phyloP scores from a whole-genome alignment of 2,888 invertebrate species.

The Thymelicus lineola region DNA sequence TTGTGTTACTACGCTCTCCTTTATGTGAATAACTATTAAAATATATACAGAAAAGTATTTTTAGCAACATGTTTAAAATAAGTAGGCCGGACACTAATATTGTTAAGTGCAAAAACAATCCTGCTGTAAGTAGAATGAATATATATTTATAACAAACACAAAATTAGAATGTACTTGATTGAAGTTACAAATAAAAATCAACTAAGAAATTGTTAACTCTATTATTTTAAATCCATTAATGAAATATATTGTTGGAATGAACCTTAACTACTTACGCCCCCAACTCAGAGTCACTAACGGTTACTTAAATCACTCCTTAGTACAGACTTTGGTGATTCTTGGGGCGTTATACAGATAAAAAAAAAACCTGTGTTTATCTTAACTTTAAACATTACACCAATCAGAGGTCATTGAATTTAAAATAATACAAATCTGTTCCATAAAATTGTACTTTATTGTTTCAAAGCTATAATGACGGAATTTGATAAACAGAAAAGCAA shows the following conservation, averaged over 20 bases:
- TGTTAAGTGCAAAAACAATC: slow-evolving; percentile 1
- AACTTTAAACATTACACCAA: too few relatives aligned
- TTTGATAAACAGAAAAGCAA: background rate
- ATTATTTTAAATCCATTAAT: too few relatives aligned
- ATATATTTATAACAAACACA: slow-evolving; percentile 19
- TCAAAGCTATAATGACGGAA: background rate
- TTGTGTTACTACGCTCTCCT: background rate
- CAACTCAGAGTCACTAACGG: too few relatives aligned
- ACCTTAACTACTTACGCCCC: too few relatives aligned
- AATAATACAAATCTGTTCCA: background rate
- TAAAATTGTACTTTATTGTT: slow-evolving; percentile 11
- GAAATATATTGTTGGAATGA: too few relatives aligned
- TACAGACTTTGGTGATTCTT: too few relatives aligned
- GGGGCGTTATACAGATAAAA: too few relatives aligned
- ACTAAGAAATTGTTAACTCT: too few relatives aligned
- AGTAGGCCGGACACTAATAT: slow-evolving; percentile 1
- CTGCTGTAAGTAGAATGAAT: slow-evolving; percentile 4
- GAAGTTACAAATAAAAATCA: slow-evolving; percentile 4
- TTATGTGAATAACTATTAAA: background rate
- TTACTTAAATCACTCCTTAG: too few relatives aligned
- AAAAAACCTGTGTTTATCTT: too few relatives aligned
- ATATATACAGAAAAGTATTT: background rate
- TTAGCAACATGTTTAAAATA: slow-evolving; percentile 6
- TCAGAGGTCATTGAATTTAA: background rate
- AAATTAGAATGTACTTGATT: slow-evolving; percentile 10